Evolutionary conservation across 2,888 invertebrate genomes (phyloP), one percentile per base, ranked within the genome.

Genomic region (Scaptomyza cyrtandrae): DNA sequence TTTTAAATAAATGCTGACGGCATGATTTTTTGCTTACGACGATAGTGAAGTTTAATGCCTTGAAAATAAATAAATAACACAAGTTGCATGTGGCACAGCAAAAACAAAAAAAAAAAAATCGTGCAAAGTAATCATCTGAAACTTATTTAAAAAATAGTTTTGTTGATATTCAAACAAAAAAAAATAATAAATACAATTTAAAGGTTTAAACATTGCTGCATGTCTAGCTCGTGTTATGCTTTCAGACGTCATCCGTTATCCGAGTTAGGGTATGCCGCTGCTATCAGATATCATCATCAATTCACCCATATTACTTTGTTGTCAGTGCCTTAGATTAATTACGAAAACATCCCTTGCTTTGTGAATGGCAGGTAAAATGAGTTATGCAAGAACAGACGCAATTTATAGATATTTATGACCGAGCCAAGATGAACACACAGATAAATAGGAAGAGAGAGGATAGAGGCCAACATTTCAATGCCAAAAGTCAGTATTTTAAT

Each of bases 391-490:
- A 71, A 56, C 54, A 41, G 56, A 55, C 50, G 65, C 77, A 68
- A 87, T 82, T 85, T 85, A 86, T 83, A 80, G 64, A 80, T 76
- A 82, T 88, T 82, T 88, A 82, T 80, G 86, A 62, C 67, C 53
- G 53, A 62, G 41, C 57, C 64, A 65, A 75, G 75, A 69, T 70
- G 49, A 57, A 41, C 19, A 59, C 33, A 29, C 37, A 39, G 39
- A 39, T 29, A 35, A 60, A 73, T 64, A 58, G 39, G 44, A 3
- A 33, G 33, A 33, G 41, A 13, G 31, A 35, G 41, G 10, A n/a
- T n/a, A 33, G 43, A 10, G 2, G 41, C 41, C 41, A 37, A 37
- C 59, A 24, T 9, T 46, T 50, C 58, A 43, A 46, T 45, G 60
- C 48, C 53, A 46, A 24, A 37, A 19, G 24, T 43, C 33, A 46